Percentiles rank a stretch among this genome's conserved stretches.
Evolutionary conservation across 2,113 vertebrate species (phyloP).

Genomic region (Capreolus pygargus): DNA sequence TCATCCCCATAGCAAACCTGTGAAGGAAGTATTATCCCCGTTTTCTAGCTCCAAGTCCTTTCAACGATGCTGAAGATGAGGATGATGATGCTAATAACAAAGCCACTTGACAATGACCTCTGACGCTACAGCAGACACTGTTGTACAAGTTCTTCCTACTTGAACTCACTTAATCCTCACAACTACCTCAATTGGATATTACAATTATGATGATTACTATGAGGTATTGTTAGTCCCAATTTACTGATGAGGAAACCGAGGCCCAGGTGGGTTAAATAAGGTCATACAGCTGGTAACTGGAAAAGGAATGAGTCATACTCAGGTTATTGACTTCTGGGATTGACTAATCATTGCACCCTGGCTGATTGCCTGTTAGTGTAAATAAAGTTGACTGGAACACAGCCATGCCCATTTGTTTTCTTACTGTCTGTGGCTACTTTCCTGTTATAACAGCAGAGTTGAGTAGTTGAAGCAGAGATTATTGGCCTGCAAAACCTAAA

Average conservation of each 20-base stretch:
- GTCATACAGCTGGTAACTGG: not conserved
- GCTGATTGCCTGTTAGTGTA: not conserved
- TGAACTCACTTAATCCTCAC: not conserved
- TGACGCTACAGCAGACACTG: not conserved
- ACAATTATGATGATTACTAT: not conserved
- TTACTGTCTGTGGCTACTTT: not conserved
- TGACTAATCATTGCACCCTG: not conserved
- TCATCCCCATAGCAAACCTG: not conserved
- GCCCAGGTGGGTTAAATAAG: not conserved
- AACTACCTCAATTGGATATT: not conserved
- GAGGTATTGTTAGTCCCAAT: not conserved
- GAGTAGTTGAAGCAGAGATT: not conserved
- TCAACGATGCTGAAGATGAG: not conserved
- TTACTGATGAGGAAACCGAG: not conserved
- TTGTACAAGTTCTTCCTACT: not conserved
- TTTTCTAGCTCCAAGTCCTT: not conserved
- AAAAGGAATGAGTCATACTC: not conserved
- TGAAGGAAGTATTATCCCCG: not conserved
- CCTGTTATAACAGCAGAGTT: not conserved
- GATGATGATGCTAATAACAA: not conserved
- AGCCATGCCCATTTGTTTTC: not conserved
- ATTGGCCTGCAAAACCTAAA: not conserved
- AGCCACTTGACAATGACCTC: rapidly evolving
- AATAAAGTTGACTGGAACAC: not conserved
- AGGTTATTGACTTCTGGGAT: not conserved